Evolutionary conservation across 2,888 invertebrate genomes (phyloP).

Genomic region (Dolichomitus sp.): DNA sequence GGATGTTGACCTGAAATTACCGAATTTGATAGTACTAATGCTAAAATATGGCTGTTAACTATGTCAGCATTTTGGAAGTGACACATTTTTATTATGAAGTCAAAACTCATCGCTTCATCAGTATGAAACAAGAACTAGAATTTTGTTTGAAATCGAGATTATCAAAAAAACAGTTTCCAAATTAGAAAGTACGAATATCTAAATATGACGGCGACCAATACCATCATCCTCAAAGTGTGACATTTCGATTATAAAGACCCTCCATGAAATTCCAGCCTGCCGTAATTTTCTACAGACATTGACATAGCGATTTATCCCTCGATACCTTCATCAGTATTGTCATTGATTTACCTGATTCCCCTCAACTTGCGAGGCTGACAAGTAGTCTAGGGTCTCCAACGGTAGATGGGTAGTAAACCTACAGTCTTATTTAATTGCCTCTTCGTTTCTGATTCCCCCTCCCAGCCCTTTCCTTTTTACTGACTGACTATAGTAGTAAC

Average conservation of each 20-base stretch:
- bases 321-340: not conserved
- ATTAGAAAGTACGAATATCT: no score
- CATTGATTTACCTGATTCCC: not conserved
- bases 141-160: not conserved
- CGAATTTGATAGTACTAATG: no score
- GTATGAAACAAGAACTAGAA: not conserved
- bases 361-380: not conserved
- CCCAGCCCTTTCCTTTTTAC: not conserved
- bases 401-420: not conserved
- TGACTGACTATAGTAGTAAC: conserved; percentile 17
- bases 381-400: not conserved
- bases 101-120: no score
- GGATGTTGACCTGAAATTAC: no score
- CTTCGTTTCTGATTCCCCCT: not conserved
- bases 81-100: not conserved
- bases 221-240: not conserved
- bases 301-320: not conserved
- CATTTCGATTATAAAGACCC: not conserved
- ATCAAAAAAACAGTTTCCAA: not conserved
- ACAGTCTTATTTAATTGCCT: not conserved
- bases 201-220: not conserved
- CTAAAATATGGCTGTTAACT: not conserved
- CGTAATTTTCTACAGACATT: not conserved
- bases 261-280: not conserved
- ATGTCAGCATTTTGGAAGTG: not conserved